Percentiles rank a stretch among this genome's conserved stretches.
Conservation (phyloP, 2,797 vertebrate genomes). For the Esox lucius region DNA sequence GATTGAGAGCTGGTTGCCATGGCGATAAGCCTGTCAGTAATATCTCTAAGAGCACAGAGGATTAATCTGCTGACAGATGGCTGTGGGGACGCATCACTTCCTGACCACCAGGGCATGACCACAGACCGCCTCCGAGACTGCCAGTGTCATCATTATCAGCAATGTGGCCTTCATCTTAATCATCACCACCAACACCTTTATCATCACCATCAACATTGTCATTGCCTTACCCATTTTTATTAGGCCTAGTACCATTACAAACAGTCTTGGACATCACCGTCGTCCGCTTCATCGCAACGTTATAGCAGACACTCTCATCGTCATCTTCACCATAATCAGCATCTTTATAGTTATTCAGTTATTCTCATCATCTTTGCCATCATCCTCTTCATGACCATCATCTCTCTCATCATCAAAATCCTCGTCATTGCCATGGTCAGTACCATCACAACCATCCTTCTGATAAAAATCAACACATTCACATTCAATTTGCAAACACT, state of each 20-base stretch:
- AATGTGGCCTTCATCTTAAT: slow-evolving; percentile 15
- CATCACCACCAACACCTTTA: slow-evolving; percentile 25
- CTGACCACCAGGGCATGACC: slow-evolving; percentile 55
- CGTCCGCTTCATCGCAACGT: too few relatives aligned
- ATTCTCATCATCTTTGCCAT: too few relatives aligned
- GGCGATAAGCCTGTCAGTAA: slow-evolving; percentile 80
- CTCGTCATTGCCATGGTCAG: too few relatives aligned
- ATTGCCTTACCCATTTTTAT: slow-evolving; percentile 10
- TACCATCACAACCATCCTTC: too few relatives aligned
- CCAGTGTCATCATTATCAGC: slow-evolving; percentile 10
- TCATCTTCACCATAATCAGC: too few relatives aligned
- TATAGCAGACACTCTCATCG: too few relatives aligned
- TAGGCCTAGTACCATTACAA: slow-evolving; percentile 20
- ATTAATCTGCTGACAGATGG: slow-evolving; percentile 83
- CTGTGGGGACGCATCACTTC: slow-evolving; percentile 71
- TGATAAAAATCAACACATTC: too few relatives aligned
- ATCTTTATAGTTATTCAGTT: too few relatives aligned
- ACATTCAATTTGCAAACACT: too few relatives aligned
- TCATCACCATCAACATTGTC: slow-evolving; percentile 24
- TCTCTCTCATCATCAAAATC: too few relatives aligned
- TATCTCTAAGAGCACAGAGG: slow-evolving; percentile 79
- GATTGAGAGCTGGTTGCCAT: slow-evolving; percentile 79
- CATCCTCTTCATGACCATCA: too few relatives aligned
- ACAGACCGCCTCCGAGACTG: slow-evolving; percentile 20
- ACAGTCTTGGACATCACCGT: background rate